Base-by-base conservation (phyloP, 2,888 invertebrate genomes). In the Flexamia atlantica region DNA sequence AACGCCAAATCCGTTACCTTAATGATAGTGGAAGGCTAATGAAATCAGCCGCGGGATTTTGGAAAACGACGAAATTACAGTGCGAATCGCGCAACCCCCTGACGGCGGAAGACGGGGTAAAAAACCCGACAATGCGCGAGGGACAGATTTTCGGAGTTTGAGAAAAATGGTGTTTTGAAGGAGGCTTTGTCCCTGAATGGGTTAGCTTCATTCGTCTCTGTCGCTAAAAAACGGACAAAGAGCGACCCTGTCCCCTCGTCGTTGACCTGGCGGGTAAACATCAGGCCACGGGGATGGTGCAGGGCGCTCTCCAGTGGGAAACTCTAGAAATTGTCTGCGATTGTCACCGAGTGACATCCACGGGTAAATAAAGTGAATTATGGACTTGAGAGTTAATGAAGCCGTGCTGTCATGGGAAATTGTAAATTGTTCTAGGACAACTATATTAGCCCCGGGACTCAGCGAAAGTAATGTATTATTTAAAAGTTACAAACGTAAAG, bases 141-240 rank as follows among this genome's bases (percentile, higher is more conserved):
- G 79, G 53, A 32, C 79, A 57, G 79, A 72, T 32, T 79, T 79
- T 79, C 36, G 50, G 57, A 79, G 57, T 53, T 72, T 57, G 79
- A 57, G 57, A 79, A 79, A 79, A 79, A 79, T 79, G 79, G 53
- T 79, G 79, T 79, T 79, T 79, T 79, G 79, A 79, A 79, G 53
- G 53, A 53, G 53, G 53, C 79, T 79, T 79, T 79, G 79, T 79
- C 57, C 57, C 57, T 0, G 79, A 79, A 79, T 79, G 79, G 79
- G 79, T 79, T 79, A 79, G 36, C 28, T 1, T 57, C 79, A 57
- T 79, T 57, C 57, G 36, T 79, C 79, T 32, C 50, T 79, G 79
- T 79, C 79, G 79, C 79, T 1, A 79, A 79, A 79, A 79, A 79
- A 79, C 79, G 79, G 12, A 57, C 79, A 79, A 79, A 79, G 57